Conservation (phyloP, 2,113 vertebrate genomes). For the Catagonus wagneri region DNA sequence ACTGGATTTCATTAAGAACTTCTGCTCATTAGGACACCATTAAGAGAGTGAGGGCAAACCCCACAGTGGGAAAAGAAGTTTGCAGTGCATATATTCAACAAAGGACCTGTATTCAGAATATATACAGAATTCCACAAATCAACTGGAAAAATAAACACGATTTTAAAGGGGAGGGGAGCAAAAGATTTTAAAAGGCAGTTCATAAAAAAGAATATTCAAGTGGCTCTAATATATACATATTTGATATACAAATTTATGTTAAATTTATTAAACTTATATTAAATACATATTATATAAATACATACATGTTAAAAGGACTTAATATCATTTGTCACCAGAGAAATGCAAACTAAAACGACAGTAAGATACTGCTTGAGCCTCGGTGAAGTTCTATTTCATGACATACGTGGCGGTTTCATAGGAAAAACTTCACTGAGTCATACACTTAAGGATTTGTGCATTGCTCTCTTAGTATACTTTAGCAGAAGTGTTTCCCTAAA, state of each 20-base stretch:
- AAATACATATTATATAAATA: too few relatives aligned
- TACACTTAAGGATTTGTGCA: not conserved
- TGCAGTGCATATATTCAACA: not conserved
- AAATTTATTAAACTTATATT: too few relatives aligned
- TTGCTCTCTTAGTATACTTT: not conserved
- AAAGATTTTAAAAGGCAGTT: not conserved
- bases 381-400: not conserved
- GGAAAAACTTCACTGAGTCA: not conserved
- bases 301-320: not conserved
- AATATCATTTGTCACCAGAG: not conserved
- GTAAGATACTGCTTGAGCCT: not conserved
- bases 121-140: not conserved
- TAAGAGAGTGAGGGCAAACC: constrained; percentile 49
- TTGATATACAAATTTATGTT: too few relatives aligned
- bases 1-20: constrained; percentile 12
- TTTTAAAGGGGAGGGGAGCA: not conserved
- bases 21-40: constrained; percentile 19
- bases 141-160: not conserved
- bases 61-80: not conserved
- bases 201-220: not conserved
- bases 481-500: constrained; percentile 53
- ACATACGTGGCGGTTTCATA: not conserved
- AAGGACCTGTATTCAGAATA: not conserved
- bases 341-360: constrained; percentile 28
- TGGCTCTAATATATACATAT: not conserved